phyloP scores from a whole-genome alignment of 92 coral and sea anemone species.

The Meandrina meandrites region DNA sequence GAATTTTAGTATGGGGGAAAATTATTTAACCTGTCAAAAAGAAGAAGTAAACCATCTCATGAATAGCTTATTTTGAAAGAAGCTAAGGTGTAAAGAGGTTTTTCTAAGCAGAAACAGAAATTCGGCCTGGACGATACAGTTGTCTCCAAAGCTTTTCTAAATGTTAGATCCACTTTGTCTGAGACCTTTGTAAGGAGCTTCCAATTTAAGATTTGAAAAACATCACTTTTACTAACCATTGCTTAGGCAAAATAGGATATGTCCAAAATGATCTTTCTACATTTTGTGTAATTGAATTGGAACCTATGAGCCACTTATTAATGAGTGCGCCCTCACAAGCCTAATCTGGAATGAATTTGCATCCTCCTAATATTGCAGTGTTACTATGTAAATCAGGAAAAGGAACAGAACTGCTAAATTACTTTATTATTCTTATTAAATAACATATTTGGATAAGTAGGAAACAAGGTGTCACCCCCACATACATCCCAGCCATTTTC shows the following conservation, averaged over 20 bases:
- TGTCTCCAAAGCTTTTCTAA: slow-evolving; percentile 20
- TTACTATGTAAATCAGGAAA: too few species aligned
- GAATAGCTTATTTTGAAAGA: slow-evolving; percentile 25
- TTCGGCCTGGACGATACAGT: slow-evolving; percentile 12
- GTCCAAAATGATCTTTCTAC: slow-evolving; percentile 27
- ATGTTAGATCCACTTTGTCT: slow-evolving; percentile 12
- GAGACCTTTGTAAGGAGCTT: too few species aligned
- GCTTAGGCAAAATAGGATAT: slow-evolving; percentile 26
- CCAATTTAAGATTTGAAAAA: slow-evolving; percentile 23
- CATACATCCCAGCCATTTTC: too few species aligned
- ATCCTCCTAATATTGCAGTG: too few species aligned
- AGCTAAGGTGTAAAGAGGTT: slow-evolving; percentile 2
- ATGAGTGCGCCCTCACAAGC: not conserved
- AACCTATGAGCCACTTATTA: slow-evolving; percentile 17
- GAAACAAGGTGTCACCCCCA: too few species aligned
- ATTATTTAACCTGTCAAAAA: not conserved
- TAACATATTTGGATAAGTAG: too few species aligned
- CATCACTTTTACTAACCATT: slow-evolving; percentile 12
- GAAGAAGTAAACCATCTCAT: slow-evolving; percentile 13
- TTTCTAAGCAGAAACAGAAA: too few species aligned
- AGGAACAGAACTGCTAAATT: too few species aligned
- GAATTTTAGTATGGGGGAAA: slow-evolving; percentile 20
- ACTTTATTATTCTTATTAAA: too few species aligned
- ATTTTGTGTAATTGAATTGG: slow-evolving; percentile 13
- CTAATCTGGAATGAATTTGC: slow-evolving; percentile 26